Conservation (phyloP, 2,888 invertebrate genomes). For the Abrostola tripartita region DNA sequence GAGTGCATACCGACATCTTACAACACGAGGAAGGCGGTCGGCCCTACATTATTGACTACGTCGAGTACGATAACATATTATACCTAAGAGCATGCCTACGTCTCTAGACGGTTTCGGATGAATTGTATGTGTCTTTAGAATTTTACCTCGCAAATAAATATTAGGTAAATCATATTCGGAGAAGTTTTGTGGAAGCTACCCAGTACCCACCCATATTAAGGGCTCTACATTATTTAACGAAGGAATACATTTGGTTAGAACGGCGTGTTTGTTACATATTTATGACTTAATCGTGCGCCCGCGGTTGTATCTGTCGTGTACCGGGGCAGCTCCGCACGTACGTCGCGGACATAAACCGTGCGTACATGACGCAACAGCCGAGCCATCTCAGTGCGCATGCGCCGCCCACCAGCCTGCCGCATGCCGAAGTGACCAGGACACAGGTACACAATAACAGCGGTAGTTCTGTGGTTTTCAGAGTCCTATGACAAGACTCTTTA, state of each 20-base stretch:
- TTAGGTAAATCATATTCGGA: too few species aligned
- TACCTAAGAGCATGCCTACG: not conserved
- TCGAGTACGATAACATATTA: not conserved
- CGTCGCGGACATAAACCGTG: slow-evolving; percentile 27
- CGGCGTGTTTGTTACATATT: slow-evolving; percentile 21
- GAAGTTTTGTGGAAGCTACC: too few species aligned
- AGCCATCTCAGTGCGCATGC: not conserved
- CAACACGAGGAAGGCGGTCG: slow-evolving; percentile 11
- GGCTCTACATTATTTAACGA: not conserved
- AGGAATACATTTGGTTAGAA: not conserved
- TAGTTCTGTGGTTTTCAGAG: too few species aligned
- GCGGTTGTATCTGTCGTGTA: slow-evolving; percentile 40
- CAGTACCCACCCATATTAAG: too few species aligned
- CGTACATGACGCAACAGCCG: slow-evolving; percentile 18
- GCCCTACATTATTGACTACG: slow-evolving; percentile 8
- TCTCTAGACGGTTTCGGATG: not conserved
- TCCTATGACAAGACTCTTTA: too few species aligned
- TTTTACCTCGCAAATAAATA: too few species aligned
- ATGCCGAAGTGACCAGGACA: not conserved
- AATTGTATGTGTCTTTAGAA: too few species aligned
- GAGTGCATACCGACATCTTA: slow-evolving; percentile 35
- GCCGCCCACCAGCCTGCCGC: slow-evolving; percentile 27
- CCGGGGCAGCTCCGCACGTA: not conserved
- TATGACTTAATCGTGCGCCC: slow-evolving; percentile 38
- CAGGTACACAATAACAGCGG: too few species aligned